Base-by-base conservation (phyloP, 2,113 vertebrate genomes). In the Eudyptes chrysolophus region DNA sequence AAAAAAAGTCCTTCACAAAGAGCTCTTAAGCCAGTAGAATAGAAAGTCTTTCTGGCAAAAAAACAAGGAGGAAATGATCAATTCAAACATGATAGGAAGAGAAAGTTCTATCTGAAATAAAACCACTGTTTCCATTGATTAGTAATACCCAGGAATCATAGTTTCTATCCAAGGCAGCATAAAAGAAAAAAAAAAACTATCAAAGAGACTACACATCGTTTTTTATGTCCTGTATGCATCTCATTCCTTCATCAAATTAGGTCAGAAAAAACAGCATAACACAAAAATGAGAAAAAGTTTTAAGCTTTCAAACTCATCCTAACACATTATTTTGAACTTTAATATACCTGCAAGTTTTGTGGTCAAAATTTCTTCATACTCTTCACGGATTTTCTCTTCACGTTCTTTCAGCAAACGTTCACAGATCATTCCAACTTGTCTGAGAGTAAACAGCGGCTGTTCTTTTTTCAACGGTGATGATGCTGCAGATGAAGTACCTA, bases 391-490 rank as follows among this genome's bases (percentile, higher is more conserved):
- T 97, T 99, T 99, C 94, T 99, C 99, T 98, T 99, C 99, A 79
- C 99, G 98, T 97, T 99, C 99, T 99, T 99, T 99, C 97, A 99
- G 98, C 97, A 99, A 99, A 95, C 99, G 99, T 98, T 99, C 99
- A 97, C 99, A 99, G 97, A 99, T 99, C 99, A 99, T 99, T 92
- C 99, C 99, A 96, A 99, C 99, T 98, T 99, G 99, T 98, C 99
- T 99, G 96, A 99, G 98, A 87, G 99, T 99, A 98, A 99, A 99
- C 95, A 99, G 97, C 52, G 99, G 99, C 98, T 99, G 99, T 98
- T 99, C 99, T 98, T 99, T 99, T 98, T 99, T 99, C 96, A 99
- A 98, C n/a, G 99, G 99, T 89, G 99, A 99, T 87, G 98, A 98
- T 27, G 99, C 97, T 96, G 99, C 99, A 94, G 98, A 98, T 94